Evolutionary conservation across 2,888 invertebrate genomes (phyloP), one percentile per base, ranked within the genome.

Genomic region (Polymixis flavicincta): DNA sequence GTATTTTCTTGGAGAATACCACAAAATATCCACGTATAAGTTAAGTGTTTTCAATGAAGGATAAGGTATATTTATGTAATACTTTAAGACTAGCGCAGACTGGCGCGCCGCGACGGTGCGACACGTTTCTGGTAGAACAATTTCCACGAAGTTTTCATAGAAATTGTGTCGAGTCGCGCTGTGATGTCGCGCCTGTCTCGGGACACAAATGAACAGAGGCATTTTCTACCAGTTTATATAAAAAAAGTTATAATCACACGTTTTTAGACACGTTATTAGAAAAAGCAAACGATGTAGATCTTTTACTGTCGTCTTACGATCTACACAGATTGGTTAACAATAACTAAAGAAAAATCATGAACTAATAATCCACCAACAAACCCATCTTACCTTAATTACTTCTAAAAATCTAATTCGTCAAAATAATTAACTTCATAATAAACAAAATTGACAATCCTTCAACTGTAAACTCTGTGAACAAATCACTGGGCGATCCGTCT

Each of bases 401-500:
- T 11, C 14, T 17, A 13, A 2, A 78, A 68, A 57, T 28, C 37
- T 45, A 32, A 48, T 25, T 50, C 22, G 11, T n/a, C 9, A 6
- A 9, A 55, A 54, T 42, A 70, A 75, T 64, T 70, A 67, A 57
- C 42, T 74, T 66, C 22, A 22, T 63, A 50, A 61, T 50, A 74
- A 70, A 61, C n/a, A 61, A 45, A 74, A 63, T 76, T 78, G 37
- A 37, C 45, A 59, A 50, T 74, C n/a, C 37, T 50, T 75, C 32
- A 59, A 74, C 71, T 69, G 54, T 57, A 54, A 78, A 72, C 28
- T 37, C 66, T 32, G 55, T 65, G 42, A 78, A 89, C 82, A 82
- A 89, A 88, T 87, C 77, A 69, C 76, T n/a, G 19, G 25, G 54
- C 63, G 63, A 82, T 79, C 82, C 70, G 42, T 85, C 37, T 70